Base-by-base conservation (phyloP, 2,797 vertebrate genomes). In the Australoheros facetus region DNA sequence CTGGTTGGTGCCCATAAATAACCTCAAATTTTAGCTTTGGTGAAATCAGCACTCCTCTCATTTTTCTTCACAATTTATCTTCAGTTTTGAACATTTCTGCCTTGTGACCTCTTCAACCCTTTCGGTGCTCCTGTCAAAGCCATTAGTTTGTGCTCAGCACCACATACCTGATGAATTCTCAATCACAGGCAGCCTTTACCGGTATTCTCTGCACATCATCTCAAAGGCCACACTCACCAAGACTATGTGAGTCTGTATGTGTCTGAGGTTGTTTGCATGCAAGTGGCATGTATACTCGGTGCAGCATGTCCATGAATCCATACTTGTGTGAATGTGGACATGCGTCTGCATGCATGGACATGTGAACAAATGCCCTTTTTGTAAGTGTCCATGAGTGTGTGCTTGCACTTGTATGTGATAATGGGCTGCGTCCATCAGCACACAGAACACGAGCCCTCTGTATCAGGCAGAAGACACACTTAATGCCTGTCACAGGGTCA, bases 401-500 rank as follows among this genome's bases (percentile, higher is more conserved):
- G 70, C n/a, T 34, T 34, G 78, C 59, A 57, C 28, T 58, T 80
- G 80, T 83, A 72, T 85, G 77, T 81, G 88, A 90, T 93, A 94
- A 94, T 94, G 91, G 86, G 57, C 79, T 58, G 78, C 84, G 85
- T 91, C 90, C 91, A 92, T 92, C 92, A 92, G 91, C 89, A 89
- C 91, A 90, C 90, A 83, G 87, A 92, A 78, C 86, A 92, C 85
- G 81, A 84, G 92, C 75, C 86, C 80, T 85, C 85, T 83, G 89
- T 83, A 87, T 92, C 81, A 87, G 81, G 94, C 94, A 94, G 94
- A 94, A 94, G 91, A 90, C 92, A 91, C 93, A 93, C 93, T 96
- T 95, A 96, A 95, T 94, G 91, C 88, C 88, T 95, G 89, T 93
- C 87, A 85, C 93, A 94, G 96, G 96, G 96, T 97, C 96, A 96